Conservation (phyloP, 2,888 invertebrate genomes). For the Drosophila prolongata region DNA sequence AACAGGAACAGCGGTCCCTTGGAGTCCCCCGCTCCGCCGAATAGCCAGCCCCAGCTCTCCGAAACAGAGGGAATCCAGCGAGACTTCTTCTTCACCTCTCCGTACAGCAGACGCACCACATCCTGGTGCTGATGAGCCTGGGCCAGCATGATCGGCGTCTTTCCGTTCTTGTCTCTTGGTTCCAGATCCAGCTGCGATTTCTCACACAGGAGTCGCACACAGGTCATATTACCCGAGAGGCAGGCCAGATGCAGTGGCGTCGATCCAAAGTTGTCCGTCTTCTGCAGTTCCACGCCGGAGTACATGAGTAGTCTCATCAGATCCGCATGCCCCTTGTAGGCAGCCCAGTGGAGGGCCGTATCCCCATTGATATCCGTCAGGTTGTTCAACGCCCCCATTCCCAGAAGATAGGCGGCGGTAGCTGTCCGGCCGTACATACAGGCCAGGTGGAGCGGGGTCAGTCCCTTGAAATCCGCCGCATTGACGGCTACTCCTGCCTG, state of each 20-base stretch:
- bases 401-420: slow-evolving; percentile 94
- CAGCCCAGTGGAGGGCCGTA: slow-evolving; percentile 96
- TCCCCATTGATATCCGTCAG: slow-evolving; percentile 96
- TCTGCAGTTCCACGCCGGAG: slow-evolving; percentile 94
- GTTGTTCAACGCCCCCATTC: slow-evolving; percentile 94
- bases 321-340: slow-evolving; percentile 96
- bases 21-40: slow-evolving; percentile 95
- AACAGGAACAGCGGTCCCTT: slow-evolving; percentile 95
- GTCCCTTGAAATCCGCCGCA: slow-evolving; percentile 93
- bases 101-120: slow-evolving; percentile 92
- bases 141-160: slow-evolving; percentile 95
- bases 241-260: slow-evolving; percentile 96
- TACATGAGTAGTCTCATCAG: slow-evolving; percentile 94
- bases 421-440: slow-evolving; percentile 97
- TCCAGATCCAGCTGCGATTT: slow-evolving; percentile 95
- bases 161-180: slow-evolving; percentile 95
- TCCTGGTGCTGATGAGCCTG: slow-evolving; percentile 94
- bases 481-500: slow-evolving; percentile 95
- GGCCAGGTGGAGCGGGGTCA: slow-evolving; percentile 95
- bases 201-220: slow-evolving; percentile 94
- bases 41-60: slow-evolving; percentile 94
- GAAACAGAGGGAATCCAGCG: slow-evolving; percentile 95
- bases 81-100: slow-evolving; percentile 92
- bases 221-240: slow-evolving; percentile 93
- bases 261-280: slow-evolving; percentile 96